Base-by-base conservation (phyloP, 2,888 invertebrate genomes). In the Malthinus seriepunctatus region DNA sequence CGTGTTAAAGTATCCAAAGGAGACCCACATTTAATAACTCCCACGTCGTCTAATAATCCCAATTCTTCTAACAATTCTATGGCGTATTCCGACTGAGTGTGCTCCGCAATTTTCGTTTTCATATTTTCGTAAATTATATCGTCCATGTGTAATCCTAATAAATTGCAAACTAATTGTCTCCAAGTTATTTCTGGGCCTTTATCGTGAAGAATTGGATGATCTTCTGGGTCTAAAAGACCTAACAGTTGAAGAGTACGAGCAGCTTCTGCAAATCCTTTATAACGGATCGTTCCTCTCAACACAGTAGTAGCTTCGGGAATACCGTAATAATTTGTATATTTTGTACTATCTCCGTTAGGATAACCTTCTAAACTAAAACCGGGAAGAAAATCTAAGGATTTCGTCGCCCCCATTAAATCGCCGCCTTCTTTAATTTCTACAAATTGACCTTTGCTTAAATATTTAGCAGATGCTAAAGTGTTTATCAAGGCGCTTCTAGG, bases 341-440 rank as follows among this genome's bases (percentile, higher is more conserved):
- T 84, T 0, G 93, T 92, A 53, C 97, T 97, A 77, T 99, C 98
- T 57, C 99, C 84, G 80, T 98, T 99, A 0, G 98, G 96, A 74
- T 93, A 97, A 0, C 97, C 97, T 81, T 98, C 97, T 51, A 98
- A 83, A 9, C 95, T 92, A 73, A 98, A 96, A 0, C 98, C 99
- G 0, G 98, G 98, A 52, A 99, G 81, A 79, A 98, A 99, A 74
- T 93, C 88, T 51, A 97, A 81, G 0, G 86, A 84, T 42, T 88
- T 85, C 0, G 90, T 87, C 6, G 88, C 84, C 0, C 94, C 89
- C 88, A 99, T 89, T 34, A 99, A 81, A 60, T 90, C 90, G 1
- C 97, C 97, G 3, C 95, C 95, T 23, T 90, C 88, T 1, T 89
- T 84, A 9, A 98, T 91, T 76, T 97, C 93, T 0, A 97, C 90